Evolutionary conservation across 2,113 vertebrate genomes (phyloP), one percentile per base, ranked within the genome.

Genomic region (Uria lomvia): DNA sequence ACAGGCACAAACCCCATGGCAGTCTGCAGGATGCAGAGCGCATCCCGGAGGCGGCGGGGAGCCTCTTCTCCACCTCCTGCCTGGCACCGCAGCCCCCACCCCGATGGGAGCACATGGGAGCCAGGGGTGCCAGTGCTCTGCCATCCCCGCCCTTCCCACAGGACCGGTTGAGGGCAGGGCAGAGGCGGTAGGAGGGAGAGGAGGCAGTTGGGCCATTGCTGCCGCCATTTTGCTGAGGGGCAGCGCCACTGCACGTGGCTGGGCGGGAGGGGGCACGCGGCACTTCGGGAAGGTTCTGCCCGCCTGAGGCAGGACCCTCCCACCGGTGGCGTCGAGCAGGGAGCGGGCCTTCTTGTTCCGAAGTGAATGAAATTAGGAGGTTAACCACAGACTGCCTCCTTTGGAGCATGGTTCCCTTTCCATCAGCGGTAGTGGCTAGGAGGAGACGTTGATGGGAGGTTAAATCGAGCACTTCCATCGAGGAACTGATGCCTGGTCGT

Each of bases 121-220:
- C 53, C 8, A 22, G 12, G 15, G 3, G 17, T 2, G 26, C 36
- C 8, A 30, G 2, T 8, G 19, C n/a, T 40, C 72, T 17, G 30
- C 40, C 11, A 22, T 72, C n/a, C 36, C 26, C 4, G 2, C 11
- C 63, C 9, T 6, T 4, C 5, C 21, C 20, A 16, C 47, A 22
- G 47, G 47, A 49, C 47, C 11, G 11, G 47, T 5, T 22, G 47
- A 49, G 47, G 47, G 18, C 4, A 2, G 15, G 18, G 22, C 29
- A 8, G n/a, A 5, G 15, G 2, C 7, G 2, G 52, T 27, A 4
- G 11, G 19, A 24, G 3, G 3, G 3, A 42, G 19, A 15, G 1
- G 5, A 19, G 11, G 14, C 20, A 3, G 4, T 2, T 4, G 3
- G 8, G 13, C 22, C 5, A 4, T 47, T 2, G 3, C 59, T 2